Evolutionary conservation across 2,888 invertebrate genomes (phyloP), one percentile per base, ranked within the genome.

Genomic region (Epiblema foenella): DNA sequence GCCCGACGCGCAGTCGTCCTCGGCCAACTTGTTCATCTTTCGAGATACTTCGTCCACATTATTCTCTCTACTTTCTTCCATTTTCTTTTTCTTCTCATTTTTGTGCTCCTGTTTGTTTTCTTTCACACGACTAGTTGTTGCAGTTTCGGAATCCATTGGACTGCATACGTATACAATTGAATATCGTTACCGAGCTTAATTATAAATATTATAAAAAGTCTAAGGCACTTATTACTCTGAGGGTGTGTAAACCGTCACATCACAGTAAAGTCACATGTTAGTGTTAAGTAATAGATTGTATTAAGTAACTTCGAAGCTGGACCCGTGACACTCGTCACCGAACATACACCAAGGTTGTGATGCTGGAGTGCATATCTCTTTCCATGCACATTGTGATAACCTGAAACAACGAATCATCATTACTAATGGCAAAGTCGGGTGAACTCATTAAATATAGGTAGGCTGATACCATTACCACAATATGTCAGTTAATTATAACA

Each of bases 81-180:
- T 82, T 89, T 92, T 87, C 84, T 90, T 89, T 85, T 88, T 89
- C 80, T 89, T 87, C 75, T 90, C 90, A 90, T 93, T 91, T 89
- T 91, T 87, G 74, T 78, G 78, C 75, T 76, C 81, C 73, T 79
- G 85, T 76, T 87, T 89, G 78, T 86, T 87, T 77, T 75, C 81
- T 78, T 87, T 85, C 78, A 77, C 78, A 77, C 85, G 83, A 72
- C 83, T 80, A 73, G 78, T 79, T 73, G 75, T 74, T 78, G 85
- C 83, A 76, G 78, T 81, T 80, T 85, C 82, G 83, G 87, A 87
- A 90, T 92, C 93, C 93, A 93, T 93, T 87, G 86, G 85, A 82
- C 86, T 84, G 85, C 89, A 90, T 90, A 78, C 84, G 87, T 78
- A 57, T 33, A 57, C 56, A 51, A 75, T 80, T 72, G 78, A 69